Conservation (phyloP, 2,113 vertebrate genomes). For the Strix aluco region DNA sequence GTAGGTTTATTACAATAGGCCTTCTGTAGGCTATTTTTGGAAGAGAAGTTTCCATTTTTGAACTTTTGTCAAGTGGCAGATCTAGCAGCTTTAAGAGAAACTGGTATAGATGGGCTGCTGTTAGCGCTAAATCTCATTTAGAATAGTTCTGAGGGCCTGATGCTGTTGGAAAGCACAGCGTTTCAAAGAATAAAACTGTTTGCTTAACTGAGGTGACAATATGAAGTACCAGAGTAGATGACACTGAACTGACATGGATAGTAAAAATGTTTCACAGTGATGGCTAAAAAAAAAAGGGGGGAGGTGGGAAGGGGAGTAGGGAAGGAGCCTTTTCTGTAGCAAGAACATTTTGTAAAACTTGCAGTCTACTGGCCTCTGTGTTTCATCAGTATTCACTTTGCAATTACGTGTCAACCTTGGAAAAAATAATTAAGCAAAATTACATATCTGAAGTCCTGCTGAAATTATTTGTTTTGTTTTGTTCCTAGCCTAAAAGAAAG, state of each 20-base stretch:
- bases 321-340: neutral
- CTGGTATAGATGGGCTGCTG: neutral
- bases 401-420: neutral
- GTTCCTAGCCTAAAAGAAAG: neutral
- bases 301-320: neutral
- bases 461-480: neutral
- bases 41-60: neutral
- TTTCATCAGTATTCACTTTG: neutral
- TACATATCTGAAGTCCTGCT: neutral
- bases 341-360: neutral
- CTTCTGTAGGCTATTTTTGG: neutral
- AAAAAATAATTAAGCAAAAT: neutral
- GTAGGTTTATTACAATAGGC: neutral
- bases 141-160: neutral
- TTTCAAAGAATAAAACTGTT: neutral
- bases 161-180: neutral
- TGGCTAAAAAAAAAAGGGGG: neutral
- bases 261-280: neutral
- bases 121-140: neutral
- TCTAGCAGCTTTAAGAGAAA: neutral
- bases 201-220: neutral
- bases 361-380: neutral
- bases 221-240: neutral
- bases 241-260: neutral
- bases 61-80: neutral